phyloP scores from a whole-genome alignment of 1,140 invertebrate genomes.

The Oncopeltus fasciatus region DNA sequence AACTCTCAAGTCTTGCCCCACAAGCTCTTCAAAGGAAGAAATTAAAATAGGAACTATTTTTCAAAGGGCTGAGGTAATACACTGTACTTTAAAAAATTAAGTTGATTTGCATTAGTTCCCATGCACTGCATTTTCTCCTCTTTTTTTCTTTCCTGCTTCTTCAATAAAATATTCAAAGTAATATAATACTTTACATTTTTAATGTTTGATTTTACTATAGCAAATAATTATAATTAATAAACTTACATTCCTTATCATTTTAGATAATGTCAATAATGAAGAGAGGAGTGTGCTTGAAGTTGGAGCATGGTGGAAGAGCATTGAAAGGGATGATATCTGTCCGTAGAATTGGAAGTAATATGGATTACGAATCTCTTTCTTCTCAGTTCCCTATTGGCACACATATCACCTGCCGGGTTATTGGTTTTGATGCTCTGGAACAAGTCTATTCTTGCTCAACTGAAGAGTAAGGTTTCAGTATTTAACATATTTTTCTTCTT shows the following conservation, averaged over 20 bases:
- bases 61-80: background rate
- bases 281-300: background rate
- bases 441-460: conserved; percentile 1
- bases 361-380: background rate
- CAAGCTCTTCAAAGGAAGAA: background rate
- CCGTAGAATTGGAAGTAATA: background rate
- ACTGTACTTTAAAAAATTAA: no score
- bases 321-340: background rate
- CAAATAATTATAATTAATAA: no score
- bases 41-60: background rate
- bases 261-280: background rate
- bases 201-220: no score
- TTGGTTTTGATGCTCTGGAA: background rate
- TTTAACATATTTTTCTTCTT: no score
- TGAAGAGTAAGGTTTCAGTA: background rate
- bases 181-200: no score
- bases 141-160: no score
- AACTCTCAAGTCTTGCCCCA: background rate
- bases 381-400: background rate
- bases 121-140: no score
- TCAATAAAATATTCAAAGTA: no score
- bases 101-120: no score
- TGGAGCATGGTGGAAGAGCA: background rate
- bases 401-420: background rate
- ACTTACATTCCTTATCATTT: background rate